Evolutionary conservation across 2,888 invertebrate species (phyloP), one percentile per base, ranked within the genome.

Genomic region (Hemicrepidius hirtus): DNA sequence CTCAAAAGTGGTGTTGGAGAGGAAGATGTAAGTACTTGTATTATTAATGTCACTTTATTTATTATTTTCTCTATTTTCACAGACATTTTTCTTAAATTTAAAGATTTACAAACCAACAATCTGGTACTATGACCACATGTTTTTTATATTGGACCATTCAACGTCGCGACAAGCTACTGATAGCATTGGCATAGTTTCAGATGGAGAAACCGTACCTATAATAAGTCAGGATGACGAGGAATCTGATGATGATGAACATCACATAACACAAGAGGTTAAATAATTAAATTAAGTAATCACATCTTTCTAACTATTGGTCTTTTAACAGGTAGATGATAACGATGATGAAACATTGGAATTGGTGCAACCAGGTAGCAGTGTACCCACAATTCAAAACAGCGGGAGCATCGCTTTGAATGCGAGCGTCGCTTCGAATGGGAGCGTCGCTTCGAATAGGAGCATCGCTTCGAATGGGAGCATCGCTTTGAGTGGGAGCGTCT

Each of bases 1-100:
- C 21, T 55, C 32, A 55, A 55, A n/a, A 55, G 13, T 55, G 32
- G 55, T 7, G n/a, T 32, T 13, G 55, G 55, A 20, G 21, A 21
- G n/a, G 55, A 55, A 13, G 32, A 55, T 10, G 55, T 55, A 55
- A 55, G 28, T 32, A 28, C n/a, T 32, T 24, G 12, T 13, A 12
- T 21, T 21, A 50, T n/a, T 24, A 44, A 44, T 44, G 44, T 44
- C n/a, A 5, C 16, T 9, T 16, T 16, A 13, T 44, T n/a, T n/a
- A n/a, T n/a, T n/a, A n/a, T 40, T 40, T 9, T 10, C 5, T 40
- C 10, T 44, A 16, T 16, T 16, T 44, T 16, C 7, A 44, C 7
- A 13, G 3, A 44, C n/a, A n/a, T n/a, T 16, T 7, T 44, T 40
- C 2, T 3, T 12, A 40, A 44, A 44, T 44, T 44, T 44, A 16